A percentile compares a stretch with the other conserved stretches of the same genome.
phyloP scores from a whole-genome alignment of 1,140 invertebrate species.

The Saxidomus purpurata region DNA sequence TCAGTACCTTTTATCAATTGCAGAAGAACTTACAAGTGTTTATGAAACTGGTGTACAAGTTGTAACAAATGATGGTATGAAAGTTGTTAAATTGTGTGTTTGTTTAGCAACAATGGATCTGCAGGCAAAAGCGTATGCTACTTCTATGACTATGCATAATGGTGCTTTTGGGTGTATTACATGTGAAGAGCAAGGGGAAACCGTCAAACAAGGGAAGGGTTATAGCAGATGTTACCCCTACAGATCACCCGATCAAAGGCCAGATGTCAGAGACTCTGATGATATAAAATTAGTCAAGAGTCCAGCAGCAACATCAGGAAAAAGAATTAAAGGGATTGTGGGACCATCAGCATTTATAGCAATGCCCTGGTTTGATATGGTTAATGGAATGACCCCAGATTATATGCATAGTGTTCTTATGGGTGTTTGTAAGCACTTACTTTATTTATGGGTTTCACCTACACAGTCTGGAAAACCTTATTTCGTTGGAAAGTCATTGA shows the following conservation, averaged over 20 bases:
- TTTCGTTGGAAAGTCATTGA: slow-evolving; percentile 65
- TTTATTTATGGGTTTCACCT: slow-evolving; percentile 57
- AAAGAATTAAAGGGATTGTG: slow-evolving; percentile 58
- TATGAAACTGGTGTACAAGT: slow-evolving; percentile 9
- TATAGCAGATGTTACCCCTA: slow-evolving; percentile 37
- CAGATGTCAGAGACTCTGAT: background rate
- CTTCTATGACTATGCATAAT: slow-evolving; percentile 45
- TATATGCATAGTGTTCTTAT: slow-evolving; percentile 71
- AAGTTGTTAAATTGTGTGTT: slow-evolving; percentile 47
- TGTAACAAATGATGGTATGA: background rate
- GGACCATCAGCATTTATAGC: slow-evolving; percentile 36
- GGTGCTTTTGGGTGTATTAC: slow-evolving; percentile 49
- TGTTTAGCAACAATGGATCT: slow-evolving; percentile 54
- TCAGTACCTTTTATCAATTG: slow-evolving; percentile 37
- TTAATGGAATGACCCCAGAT: slow-evolving; percentile 43
- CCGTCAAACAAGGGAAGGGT: slow-evolving; percentile 39
- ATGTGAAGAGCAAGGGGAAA: slow-evolving; percentile 48
- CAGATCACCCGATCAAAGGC: background rate
- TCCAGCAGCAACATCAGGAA: background rate
- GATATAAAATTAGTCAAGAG: slow-evolving; percentile 12
- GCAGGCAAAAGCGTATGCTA: slow-evolving; percentile 37
- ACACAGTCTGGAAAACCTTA: slow-evolving; percentile 21
- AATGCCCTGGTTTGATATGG: slow-evolving; percentile 50
- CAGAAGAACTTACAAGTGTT: slow-evolving; percentile 32
- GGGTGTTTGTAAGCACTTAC: slow-evolving; percentile 57